These are phyloP conservation scores for Nannoperca australis DNA, from an alignment of 2,797 vertebrate species.

Conservation along the genomic window DNA sequence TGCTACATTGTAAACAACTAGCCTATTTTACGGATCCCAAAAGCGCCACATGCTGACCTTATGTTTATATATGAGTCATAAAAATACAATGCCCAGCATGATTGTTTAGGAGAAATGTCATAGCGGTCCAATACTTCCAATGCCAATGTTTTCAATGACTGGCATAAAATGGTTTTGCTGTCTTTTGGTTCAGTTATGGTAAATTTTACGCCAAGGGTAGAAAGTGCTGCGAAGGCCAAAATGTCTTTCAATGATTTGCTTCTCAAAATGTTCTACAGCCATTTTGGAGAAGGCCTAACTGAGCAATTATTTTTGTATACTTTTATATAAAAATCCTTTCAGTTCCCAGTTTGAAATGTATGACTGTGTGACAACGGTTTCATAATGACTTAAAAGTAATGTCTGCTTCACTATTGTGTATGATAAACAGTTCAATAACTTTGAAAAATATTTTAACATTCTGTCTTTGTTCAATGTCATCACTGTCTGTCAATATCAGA, in stretches of 20 bases:
- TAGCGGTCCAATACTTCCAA: conserved; percentile 1
- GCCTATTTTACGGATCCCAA: conserved; percentile 37
- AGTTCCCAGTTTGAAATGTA: conserved; percentile 3
- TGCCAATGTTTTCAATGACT: conserved; percentile 33
- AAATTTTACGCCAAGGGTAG: too few relatives aligned
- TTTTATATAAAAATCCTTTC: not conserved
- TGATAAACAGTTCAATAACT: not conserved
- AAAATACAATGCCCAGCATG: conserved; percentile 25
- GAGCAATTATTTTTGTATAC: not conserved
- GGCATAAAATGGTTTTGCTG: conserved; percentile 19
- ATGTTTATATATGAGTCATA: conserved; percentile 57
- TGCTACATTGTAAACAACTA: conserved; percentile 42
- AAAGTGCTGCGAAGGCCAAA: not conserved
- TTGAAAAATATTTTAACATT: not conserved
- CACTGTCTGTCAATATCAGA: conserved; percentile 8
- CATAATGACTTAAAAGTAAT: not conserved
- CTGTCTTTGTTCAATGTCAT: not conserved
- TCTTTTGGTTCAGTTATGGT: conserved; percentile 27
- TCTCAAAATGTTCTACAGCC: conserved; percentile 1
- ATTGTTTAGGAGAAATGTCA: conserved; percentile 52
- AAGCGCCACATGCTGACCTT: conserved; percentile 8
- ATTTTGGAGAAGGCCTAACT: not conserved
- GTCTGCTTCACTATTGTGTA: not conserved
- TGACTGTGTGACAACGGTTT: not conserved
- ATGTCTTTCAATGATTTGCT: conserved; percentile 8